Base-by-base conservation (phyloP, 2,888 invertebrate species). In the Cephus runcator region DNA sequence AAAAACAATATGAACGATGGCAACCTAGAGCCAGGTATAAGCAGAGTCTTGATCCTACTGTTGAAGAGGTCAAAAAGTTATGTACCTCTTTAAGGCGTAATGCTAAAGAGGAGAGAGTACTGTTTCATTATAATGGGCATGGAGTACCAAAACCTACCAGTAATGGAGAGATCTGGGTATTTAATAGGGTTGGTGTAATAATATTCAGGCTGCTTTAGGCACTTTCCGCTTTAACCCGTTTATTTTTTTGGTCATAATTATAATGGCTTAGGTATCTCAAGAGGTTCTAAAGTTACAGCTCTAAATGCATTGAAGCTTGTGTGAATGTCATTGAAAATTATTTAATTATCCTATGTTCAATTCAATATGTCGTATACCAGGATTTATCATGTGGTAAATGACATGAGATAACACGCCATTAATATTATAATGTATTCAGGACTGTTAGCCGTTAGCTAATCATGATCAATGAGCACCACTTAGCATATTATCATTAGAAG, bases 161-260 rank as follows among this genome's bases (percentile, higher is more conserved):
- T 31, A 99, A 99, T 92, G 99, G 99, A 12, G 99, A 99, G 93
- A 98, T 99, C 87, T 99, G 99, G 99, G 99, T 99, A 4, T 99
- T 99, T 93, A 99, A 99, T 92, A 95, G 97, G 93, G 97, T 97
- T 90, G 90, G 92, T 87, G 56, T 56, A 56, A 56, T 15, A 23
- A 56, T 56, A 23, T 23, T 56, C 23, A 56, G 9, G 12, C 23
- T n/a, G 23, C 12, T 34, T 30, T 36, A 11, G 12, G 73, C 11
- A n/a, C 33, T 81, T 12, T 76, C 80, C 73, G 34, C 75, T 34
- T 81, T 82, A n/a, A 12, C 34, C 76, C 75, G 12, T 3, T 75
- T 76, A 11, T 76, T 33, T 73, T 69, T 56, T 75, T 77, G n/a
- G 56, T 35, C 74, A 77, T 81, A 36, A 40, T 77, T 69, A 33